Evolutionary conservation across 2,113 vertebrate species (phyloP), one percentile per base, ranked within the genome.

Genomic region (Emydocephalus ijimae): DNA sequence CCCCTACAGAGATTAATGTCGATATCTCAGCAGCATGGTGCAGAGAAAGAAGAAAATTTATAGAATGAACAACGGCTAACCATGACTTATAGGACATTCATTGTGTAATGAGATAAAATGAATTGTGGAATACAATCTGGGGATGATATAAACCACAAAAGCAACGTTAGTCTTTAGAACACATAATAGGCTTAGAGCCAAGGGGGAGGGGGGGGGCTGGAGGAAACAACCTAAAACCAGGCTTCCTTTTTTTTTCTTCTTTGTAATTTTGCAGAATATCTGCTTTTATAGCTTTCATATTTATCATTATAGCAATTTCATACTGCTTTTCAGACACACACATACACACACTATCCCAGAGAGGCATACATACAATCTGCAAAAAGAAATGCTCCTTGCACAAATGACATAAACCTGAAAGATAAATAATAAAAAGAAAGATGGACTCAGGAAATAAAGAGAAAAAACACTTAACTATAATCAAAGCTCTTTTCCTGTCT

Each of bases 1-100:
- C 88, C 88, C 88, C 91, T 85, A 24, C 24, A n/a, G 43, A 89
- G 69, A 92, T 89, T 92, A 89, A 92, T 92, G 39, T 59, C 11
- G 29, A 39, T 74, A 45, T 85, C 54, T 61, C 69, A 85, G 69
- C 43, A 89, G 55, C 87, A 39, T 48, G 24, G 5, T 57, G 26
- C 39, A 45, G 43, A 85, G 45, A 59, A 85, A 89, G 43, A 61
- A 59, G 88, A 34, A 85, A 89, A 86, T 85, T 85, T 89, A 92
- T 89, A 52, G 69, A 89, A 89, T 20, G 43, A 92, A 85, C 26
- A 55, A 85, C 92, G 59, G 43, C 69, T 89, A 85, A 85, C 88
- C 54, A 39, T 81, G 92, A 89, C 92, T 85, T 92, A 92, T 39
- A 59, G 39, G 43, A 61, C 55, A 85, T 89, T 89, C 43, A 89